These are phyloP conservation scores for Heliconius hewitsoni DNA, from an alignment of 1,140 invertebrate species.

Conservation along the genomic window DNA sequence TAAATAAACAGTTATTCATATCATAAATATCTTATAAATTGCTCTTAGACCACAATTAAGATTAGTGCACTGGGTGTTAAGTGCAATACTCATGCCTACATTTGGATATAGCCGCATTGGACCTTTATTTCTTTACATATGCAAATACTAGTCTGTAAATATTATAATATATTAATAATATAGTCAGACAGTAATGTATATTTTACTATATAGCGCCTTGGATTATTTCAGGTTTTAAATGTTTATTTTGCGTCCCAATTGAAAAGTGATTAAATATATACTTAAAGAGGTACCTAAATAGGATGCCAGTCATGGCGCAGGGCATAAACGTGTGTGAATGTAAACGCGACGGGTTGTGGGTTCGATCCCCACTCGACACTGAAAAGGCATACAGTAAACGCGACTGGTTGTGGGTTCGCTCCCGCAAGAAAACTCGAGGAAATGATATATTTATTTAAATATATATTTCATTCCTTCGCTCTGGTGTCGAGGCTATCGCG, in stretches of 20 bases:
- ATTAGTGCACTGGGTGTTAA: constrained; percentile 15
- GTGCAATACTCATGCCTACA: constrained; percentile 12
- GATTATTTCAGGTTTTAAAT: neutral
- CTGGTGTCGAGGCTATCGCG: too few relatives aligned
- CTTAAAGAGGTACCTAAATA: too few relatives aligned
- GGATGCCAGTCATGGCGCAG: too few relatives aligned
- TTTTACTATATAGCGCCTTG: neutral
- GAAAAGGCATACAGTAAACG: too few relatives aligned
- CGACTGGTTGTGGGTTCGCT: too few relatives aligned
- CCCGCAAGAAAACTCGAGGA: too few relatives aligned
- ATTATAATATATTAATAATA: neutral
- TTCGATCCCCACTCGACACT: too few relatives aligned
- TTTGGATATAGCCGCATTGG: neutral
- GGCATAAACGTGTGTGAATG: too few relatives aligned
- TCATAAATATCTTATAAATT: constrained; percentile 9
- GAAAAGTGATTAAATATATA: neutral
- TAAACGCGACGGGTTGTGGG: too few relatives aligned
- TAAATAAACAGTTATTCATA: too few relatives aligned
- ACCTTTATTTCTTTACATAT: constrained; percentile 12
- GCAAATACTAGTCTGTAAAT: neutral
- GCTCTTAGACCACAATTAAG: constrained; percentile 15
- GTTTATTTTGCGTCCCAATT: neutral
- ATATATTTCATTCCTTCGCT: too few relatives aligned
- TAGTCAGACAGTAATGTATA: neutral
- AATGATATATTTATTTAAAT: too few relatives aligned